phyloP scores from a whole-genome alignment of 1,140 invertebrate genomes.

The Chironomus striatipennis region DNA sequence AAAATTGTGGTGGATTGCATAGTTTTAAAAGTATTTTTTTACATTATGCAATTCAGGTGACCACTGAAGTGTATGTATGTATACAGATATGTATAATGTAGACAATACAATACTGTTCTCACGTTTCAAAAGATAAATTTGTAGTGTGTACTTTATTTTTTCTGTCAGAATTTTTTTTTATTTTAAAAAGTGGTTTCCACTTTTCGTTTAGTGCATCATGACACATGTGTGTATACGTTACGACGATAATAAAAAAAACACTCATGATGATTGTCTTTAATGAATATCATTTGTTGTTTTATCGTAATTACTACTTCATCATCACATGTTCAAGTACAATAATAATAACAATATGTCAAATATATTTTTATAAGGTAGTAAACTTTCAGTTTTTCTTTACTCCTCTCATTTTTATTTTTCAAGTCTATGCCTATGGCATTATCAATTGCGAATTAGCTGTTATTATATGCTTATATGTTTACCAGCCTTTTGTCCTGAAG shows the following conservation, averaged over 20 bases:
- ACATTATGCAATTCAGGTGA: too few relatives aligned
- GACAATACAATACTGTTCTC: background rate
- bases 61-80: too few relatives aligned
- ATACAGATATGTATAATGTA: background rate
- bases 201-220: background rate
- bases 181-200: too few relatives aligned
- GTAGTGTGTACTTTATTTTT: background rate
- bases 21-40: too few relatives aligned
- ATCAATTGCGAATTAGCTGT: background rate
- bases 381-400: background rate
- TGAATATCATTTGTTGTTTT: conserved; percentile 2
- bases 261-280: background rate
- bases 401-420: background rate
- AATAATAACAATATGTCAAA: conserved; percentile 1
- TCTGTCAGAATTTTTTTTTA: too few relatives aligned
- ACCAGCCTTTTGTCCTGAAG: background rate
- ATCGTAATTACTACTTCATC: conserved; percentile 13
- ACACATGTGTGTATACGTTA: background rate
- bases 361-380: background rate
- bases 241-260: too few relatives aligned
- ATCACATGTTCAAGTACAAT: background rate
- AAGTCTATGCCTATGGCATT: background rate
- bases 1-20: background rate
- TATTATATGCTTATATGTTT: background rate
- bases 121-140: background rate